Base-by-base conservation (phyloP, 2,888 invertebrate species). In the Nemoura dubitans region DNA sequence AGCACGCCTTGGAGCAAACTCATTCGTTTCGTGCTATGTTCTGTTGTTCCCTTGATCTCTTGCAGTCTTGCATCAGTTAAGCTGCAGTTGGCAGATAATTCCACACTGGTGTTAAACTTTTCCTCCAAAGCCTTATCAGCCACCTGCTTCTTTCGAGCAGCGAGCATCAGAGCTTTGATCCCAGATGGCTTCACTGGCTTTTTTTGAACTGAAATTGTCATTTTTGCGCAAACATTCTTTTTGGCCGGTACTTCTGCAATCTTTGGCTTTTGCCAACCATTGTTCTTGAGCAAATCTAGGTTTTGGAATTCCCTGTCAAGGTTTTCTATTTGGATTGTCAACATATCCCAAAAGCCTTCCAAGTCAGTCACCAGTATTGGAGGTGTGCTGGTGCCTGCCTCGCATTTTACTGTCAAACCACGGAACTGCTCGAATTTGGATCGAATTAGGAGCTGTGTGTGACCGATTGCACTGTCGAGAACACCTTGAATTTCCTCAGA, bases 291-390 rank as follows among this genome's bases (percentile, higher is more conserved):
- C 86, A 91, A 91, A 36, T 92, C 91, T 21, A 94, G 89, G 87
- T 93, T 92, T 87, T 92, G 92, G 90, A 95, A 95, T 85, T 94
- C 91, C 89, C 93, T 91, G 89, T 95, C 93, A 2, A 96, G 92
- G 89, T 96, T 94, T 86, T 94, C 94, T 0, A 96, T 93, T 92
- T 97, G 96, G 91, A 96, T 94, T 89, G 94, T 94, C 76, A 96
- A 94, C 95, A 96, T 95, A 89, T 97, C 97, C 97, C 97, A 97
- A 92, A 97, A 97, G 30, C 97, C 97, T 89, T 95, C 95, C 86
- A 97, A 92, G 92, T 97, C 97, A 6, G 94, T 93, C 87, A 93
- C 93, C 0, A 93, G 94, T 78, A 95, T 93, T 14, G 93, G 91
- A 88, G 93, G 92, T 36, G 91, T 90, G n/a, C 92, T 92, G 36